Evolutionary conservation across 2,113 vertebrate genomes (phyloP).

Genomic region (Psittacara wagleri): DNA sequence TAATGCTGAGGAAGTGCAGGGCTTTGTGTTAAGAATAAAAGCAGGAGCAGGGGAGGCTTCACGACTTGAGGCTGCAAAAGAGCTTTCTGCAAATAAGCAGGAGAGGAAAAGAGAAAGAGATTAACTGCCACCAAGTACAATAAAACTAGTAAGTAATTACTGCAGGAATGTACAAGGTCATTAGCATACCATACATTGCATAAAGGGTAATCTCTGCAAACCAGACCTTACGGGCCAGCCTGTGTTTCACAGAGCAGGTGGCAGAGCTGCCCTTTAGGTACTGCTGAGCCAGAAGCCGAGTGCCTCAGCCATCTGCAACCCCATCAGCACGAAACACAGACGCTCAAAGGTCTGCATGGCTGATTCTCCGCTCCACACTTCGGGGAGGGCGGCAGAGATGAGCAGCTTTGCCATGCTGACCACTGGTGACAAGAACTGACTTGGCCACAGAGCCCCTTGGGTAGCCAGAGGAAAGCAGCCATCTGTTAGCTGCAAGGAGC

Average conservation of each 20-base stretch:
- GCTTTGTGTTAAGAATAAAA: conserved; percentile 49
- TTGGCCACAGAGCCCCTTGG: conserved; percentile 1
- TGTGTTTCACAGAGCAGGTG: conserved; percentile 43
- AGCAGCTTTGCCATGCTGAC: conserved; percentile 15
- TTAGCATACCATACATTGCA: neutral
- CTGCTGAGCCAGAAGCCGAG: neutral
- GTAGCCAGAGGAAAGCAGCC: conserved; percentile 18
- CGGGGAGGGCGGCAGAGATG: neutral
- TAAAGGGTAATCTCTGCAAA: conserved; percentile 2
- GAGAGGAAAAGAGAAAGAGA: neutral
- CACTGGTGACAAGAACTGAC: conserved; percentile 6
- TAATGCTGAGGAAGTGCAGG: conserved; percentile 48
- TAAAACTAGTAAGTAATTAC: neutral
- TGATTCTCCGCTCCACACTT: neutral
- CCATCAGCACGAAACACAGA: conserved; percentile 21
- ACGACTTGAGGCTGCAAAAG: neutral
- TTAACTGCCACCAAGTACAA: neutral
- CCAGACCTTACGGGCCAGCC: neutral
- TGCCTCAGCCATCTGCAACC: conserved; percentile 51
- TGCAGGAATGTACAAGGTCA: neutral
- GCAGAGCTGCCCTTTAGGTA: conserved; percentile 9
- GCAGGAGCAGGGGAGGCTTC: conserved; percentile 3
- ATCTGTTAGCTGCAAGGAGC: conserved; percentile 38
- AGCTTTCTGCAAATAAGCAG: neutral
- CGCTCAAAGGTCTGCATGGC: conserved; percentile 25